A percentile compares a stretch with the other conserved stretches of the same genome.
Conservation (phyloP, 2,113 vertebrate genomes). For the Edolisoma coerulescens region DNA sequence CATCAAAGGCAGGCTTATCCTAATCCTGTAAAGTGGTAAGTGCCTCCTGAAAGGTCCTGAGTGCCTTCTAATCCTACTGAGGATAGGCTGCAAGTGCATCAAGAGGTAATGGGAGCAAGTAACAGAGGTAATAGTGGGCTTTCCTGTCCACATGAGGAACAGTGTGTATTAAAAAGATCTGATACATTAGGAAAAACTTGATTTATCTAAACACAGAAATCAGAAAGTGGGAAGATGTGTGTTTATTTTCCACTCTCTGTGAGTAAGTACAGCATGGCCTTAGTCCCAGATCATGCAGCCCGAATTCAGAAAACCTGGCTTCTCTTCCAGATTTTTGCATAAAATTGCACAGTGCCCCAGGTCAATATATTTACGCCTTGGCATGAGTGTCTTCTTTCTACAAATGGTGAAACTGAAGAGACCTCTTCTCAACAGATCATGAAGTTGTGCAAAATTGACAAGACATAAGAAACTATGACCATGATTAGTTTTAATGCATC, state of each 20-base stretch:
- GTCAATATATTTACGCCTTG: background rate
- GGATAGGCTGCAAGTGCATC: background rate
- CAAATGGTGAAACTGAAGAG: background rate
- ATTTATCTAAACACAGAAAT: background rate
- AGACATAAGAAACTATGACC: background rate
- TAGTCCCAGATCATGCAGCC: background rate
- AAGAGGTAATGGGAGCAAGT: background rate
- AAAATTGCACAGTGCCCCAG: background rate
- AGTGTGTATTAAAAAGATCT: background rate
- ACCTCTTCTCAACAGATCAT: background rate
- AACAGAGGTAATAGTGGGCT: background rate
- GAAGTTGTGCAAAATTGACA: background rate
- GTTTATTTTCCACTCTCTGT: background rate
- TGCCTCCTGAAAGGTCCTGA: constrained; percentile 24
- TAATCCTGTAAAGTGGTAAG: constrained; percentile 45
- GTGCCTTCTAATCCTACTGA: constrained; percentile 37
- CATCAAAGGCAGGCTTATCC: constrained; percentile 50
- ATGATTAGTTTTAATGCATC: background rate
- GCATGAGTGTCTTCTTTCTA: background rate
- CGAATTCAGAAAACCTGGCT: background rate
- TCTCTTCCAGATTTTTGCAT: background rate
- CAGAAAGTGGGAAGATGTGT: background rate
- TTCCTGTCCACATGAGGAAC: background rate
- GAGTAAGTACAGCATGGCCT: background rate
- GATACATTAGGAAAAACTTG: background rate